phyloP scores from a whole-genome alignment of 92 coral and sea anemone species.

The Parazoanthus darwini region DNA sequence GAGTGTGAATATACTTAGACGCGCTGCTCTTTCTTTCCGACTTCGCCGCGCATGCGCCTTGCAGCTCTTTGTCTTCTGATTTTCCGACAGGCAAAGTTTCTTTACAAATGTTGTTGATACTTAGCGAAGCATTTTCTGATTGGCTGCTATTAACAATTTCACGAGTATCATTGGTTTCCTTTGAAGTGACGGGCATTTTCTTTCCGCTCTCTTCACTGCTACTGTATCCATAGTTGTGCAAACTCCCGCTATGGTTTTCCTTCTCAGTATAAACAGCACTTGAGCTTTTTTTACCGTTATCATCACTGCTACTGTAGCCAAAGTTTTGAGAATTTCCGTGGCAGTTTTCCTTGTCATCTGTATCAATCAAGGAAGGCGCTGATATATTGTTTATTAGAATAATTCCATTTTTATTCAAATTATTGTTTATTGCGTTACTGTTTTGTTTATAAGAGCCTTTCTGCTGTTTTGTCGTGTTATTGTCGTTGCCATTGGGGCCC shows the following conservation, averaged over 20 bases:
- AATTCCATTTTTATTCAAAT: conserved; percentile 47
- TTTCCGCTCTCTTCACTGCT: conserved; percentile 23
- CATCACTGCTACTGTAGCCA: conserved; percentile 23
- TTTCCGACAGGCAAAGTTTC: neutral
- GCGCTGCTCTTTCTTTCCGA: conserved; percentile 74
- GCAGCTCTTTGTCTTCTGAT: conserved; percentile 6
- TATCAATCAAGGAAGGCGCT: conserved; percentile 61
- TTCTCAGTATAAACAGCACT: neutral
- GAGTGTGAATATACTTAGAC: conserved; percentile 66
- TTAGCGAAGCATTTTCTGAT: neutral
- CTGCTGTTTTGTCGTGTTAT: conserved; percentile 34
- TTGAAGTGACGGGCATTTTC: neutral
- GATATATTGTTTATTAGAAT: conserved; percentile 49
- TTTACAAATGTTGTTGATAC: neutral
- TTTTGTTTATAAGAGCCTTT: conserved; percentile 54
- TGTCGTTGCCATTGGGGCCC: neutral
- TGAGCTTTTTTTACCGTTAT: neutral
- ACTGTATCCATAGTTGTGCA: conserved; percentile 25
- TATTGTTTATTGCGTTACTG: conserved; percentile 57
- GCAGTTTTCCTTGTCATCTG: conserved; percentile 80
- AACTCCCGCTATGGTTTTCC: conserved; percentile 9
- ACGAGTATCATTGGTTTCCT: conserved; percentile 9
- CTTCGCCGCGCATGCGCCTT: neutral
- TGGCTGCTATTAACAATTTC: conserved; percentile 4
- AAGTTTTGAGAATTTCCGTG: conserved; percentile 27